Evolutionary conservation across 2,797 vertebrate species (phyloP).

Genomic region (Adelosebastes latens): DNA sequence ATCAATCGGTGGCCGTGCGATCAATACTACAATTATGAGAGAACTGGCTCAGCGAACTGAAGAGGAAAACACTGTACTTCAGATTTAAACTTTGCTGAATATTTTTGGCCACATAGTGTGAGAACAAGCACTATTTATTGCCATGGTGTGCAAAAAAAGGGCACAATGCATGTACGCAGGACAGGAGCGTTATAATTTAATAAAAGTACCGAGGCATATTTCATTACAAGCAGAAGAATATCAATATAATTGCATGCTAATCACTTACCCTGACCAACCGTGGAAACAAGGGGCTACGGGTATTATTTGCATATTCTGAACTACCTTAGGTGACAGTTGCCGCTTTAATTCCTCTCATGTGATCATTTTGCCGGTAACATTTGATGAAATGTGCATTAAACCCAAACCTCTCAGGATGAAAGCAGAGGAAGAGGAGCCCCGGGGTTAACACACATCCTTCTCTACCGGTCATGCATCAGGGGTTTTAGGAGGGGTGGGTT

Average conservation of each 20-base stretch:
- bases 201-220: constrained; percentile 38
- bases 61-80: constrained; percentile 31
- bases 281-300: constrained; percentile 79
- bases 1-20: constrained; percentile 61
- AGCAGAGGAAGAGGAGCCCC: constrained; percentile 50
- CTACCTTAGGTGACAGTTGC: constrained; percentile 99
- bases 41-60: constrained; percentile 63
- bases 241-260: constrained; percentile 81
- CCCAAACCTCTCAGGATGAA: constrained; percentile 58
- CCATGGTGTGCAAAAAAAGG: constrained; percentile 24
- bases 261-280: constrained; percentile 83
- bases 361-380: constrained; percentile 96
- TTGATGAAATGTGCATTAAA: constrained; percentile 73
- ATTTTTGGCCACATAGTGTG: constrained; percentile 26
- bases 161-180: constrained; percentile 29
- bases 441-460: constrained; percentile 65
- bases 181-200: constrained; percentile 43
- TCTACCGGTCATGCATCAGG: constrained; percentile 47
- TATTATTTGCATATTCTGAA: constrained; percentile 96
- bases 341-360: constrained; percentile 81
- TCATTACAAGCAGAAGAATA: constrained; percentile 46
- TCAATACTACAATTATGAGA: constrained; percentile 76
- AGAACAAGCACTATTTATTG: constrained; percentile 49
- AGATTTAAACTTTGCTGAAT: constrained; percentile 43
- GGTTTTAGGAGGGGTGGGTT: background rate